Evolutionary conservation across 2,797 vertebrate species (phyloP).

Genomic region (Glyptemys insculpta): DNA sequence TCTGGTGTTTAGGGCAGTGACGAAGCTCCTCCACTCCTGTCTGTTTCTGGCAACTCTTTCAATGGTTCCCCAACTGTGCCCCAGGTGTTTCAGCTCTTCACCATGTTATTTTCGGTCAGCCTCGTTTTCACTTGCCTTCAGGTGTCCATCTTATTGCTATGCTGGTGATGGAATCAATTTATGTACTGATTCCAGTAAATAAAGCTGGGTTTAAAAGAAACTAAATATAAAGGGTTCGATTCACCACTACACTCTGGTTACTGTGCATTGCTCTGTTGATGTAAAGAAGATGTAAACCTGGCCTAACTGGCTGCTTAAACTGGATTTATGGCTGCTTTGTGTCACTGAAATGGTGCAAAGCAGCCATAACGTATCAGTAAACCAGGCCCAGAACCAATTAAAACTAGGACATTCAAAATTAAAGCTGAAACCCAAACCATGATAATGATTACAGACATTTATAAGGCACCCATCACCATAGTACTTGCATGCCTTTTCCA

Average conservation of each 20-base stretch:
- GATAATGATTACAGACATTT: neutral
- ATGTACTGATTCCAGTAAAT: too few species aligned
- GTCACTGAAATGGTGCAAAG: neutral
- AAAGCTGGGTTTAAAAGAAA: neutral
- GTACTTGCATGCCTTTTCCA: neutral
- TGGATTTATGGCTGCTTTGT: neutral
- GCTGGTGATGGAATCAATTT: too few species aligned
- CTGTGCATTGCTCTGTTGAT: neutral
- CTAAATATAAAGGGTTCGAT: neutral
- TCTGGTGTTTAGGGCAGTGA: too few species aligned
- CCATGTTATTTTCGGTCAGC: too few species aligned
- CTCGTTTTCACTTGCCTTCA: too few species aligned
- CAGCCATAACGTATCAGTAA: neutral
- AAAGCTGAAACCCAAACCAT: neutral
- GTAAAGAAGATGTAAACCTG: neutral
- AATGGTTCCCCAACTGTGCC: too few species aligned
- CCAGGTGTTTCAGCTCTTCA: too few species aligned
- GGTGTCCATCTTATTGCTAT: too few species aligned
- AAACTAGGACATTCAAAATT: neutral
- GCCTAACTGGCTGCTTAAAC: neutral
- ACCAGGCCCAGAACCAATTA: too few species aligned
- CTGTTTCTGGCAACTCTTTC: too few species aligned
- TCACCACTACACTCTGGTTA: neutral
- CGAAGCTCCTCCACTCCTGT: too few species aligned
- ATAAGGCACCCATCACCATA: neutral